These are phyloP conservation scores for Drosophila recens DNA, from an alignment of 2,888 invertebrate species.

Conservation along the genomic window DNA sequence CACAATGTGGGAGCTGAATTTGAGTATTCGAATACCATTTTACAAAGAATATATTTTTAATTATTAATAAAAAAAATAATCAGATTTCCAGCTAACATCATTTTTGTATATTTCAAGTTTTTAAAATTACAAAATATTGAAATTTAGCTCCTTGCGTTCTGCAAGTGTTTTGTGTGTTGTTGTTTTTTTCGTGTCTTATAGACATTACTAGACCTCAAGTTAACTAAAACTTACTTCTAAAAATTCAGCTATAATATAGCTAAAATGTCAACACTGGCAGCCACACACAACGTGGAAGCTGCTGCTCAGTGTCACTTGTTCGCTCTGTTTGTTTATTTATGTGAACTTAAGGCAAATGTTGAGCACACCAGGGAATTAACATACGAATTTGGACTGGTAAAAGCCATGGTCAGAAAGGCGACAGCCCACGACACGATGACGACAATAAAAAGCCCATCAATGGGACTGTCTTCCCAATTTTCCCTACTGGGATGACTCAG, in stretches of 20 bases:
- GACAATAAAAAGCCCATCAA: slow-evolving; percentile 24
- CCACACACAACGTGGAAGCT: slow-evolving; percentile 29
- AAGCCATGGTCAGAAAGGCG: slow-evolving; percentile 12
- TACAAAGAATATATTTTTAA: too few relatives aligned
- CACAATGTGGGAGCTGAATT: slow-evolving; percentile 12
- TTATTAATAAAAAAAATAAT: too few relatives aligned
- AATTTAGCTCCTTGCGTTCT: too few relatives aligned
- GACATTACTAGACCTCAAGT: too few relatives aligned
- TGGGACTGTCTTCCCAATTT: not conserved
- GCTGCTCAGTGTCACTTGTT: slow-evolving; percentile 56
- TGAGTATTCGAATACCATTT: too few relatives aligned
- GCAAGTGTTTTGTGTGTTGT: too few relatives aligned
- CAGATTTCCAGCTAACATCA: too few relatives aligned
- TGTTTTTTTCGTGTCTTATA: too few relatives aligned
- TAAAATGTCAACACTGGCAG: not conserved
- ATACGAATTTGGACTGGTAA: slow-evolving; percentile 34
- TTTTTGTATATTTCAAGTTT: not conserved
- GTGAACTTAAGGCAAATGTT: slow-evolving; percentile 44
- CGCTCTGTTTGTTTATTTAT: slow-evolving; percentile 31
- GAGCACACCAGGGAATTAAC: slow-evolving; percentile 49
- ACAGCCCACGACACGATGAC: slow-evolving; percentile 32
- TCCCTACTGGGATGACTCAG: slow-evolving; percentile 50
- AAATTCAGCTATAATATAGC: not conserved
- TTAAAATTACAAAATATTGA: too few relatives aligned
- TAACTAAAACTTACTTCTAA: too few relatives aligned